Base-by-base conservation (phyloP, 2,113 vertebrate species). In the Erinaceus europaeus region DNA sequence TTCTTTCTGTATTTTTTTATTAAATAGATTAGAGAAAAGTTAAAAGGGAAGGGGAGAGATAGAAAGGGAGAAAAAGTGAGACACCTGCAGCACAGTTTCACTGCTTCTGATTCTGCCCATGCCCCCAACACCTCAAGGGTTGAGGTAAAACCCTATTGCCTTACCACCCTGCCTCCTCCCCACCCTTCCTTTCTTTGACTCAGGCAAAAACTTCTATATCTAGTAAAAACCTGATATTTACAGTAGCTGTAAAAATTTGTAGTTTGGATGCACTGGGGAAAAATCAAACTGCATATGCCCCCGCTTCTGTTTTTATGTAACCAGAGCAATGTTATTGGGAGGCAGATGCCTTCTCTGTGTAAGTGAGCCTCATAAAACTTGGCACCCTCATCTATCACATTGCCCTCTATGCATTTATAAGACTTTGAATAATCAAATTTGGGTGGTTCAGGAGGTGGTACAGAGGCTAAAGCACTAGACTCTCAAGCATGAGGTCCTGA, bases 391-490 rank as follows among this genome's bases (percentile, higher is more conserved):
- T 85, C 73, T 42, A 40, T 93, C 93, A 89, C n/a, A 5, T 40
- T 73, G 74, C 71, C 52, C 62, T 85, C 71, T 59, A 14, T 29
- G 85, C 57, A 69, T 59, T 46, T 77, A 15, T 7, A 23, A 29
- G 53, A 75, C 57, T 86, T 76, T 61, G 75, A 83, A 76, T 88
- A 79, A 89, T 80, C 71, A 83, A n/a, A 89, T 84, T 38, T 20
- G 2, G 57, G n/a, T n/a, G n/a, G n/a, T n/a, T n/a, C n/a, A n/a
- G n/a, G n/a, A n/a, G n/a, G n/a, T n/a, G n/a, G n/a, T n/a, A n/a
- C n/a, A n/a, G n/a, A n/a, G n/a, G n/a, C n/a, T n/a, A n/a, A n/a
- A n/a, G n/a, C n/a, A n/a, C n/a, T n/a, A n/a, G n/a, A n/a, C n/a
- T n/a, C n/a, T n/a, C n/a, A n/a, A n/a, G n/a, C n/a, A n/a, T n/a